Base-by-base conservation (phyloP, 2,797 vertebrate species). In the Crocodylus rhombifer region DNA sequence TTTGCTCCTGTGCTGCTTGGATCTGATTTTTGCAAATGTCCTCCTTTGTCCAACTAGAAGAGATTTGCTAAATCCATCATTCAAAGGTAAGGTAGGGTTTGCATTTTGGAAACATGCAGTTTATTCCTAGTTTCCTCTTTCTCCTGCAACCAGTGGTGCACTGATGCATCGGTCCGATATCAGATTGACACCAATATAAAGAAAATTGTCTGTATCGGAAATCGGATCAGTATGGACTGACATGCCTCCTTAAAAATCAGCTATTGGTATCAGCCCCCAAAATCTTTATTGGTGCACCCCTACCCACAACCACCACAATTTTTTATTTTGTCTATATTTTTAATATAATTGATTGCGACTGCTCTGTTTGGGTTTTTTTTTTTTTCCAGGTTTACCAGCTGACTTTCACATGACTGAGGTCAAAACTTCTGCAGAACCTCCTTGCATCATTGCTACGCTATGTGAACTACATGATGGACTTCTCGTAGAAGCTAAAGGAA, bases 1-100 rank as follows among this genome's bases (percentile, higher is more conserved):
- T 97, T 98, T 99, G 90, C 98, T 99, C 97, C 98, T 99, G 83
- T 99, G 99, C 98, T 99, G 99, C 96, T 97, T 99, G 98, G 99
- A 99, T 97, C 95, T 99, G 97, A 98, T 99, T 96, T 99, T 99
- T 97, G 98, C 98, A 65, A 99, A 99, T 95, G 98, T 98, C 74
- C 95, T 99, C 90, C 97, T 98, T 74, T 99, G 99, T 87, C 88
- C 98, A 91, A 99, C 99, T 97, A 98, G 98, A 96, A 98, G 97
- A 97, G 99, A 99, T 80, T 98, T 99, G 95, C 97, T 99, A 93
- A 99, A 99, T 97, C 98, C 98, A 0, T 94, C 97, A 0, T 99
- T 99, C 95, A 99, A 98, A 98, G 99, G 99, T 99, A 95, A 55
- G 64, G 28, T 78, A 69, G 62, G 62, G 64, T 30, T 14, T 73